Percentiles rank a stretch among this genome's conserved stretches.
phyloP scores from a whole-genome alignment of 2,888 invertebrate genomes.

The Cephus sareptanus region DNA sequence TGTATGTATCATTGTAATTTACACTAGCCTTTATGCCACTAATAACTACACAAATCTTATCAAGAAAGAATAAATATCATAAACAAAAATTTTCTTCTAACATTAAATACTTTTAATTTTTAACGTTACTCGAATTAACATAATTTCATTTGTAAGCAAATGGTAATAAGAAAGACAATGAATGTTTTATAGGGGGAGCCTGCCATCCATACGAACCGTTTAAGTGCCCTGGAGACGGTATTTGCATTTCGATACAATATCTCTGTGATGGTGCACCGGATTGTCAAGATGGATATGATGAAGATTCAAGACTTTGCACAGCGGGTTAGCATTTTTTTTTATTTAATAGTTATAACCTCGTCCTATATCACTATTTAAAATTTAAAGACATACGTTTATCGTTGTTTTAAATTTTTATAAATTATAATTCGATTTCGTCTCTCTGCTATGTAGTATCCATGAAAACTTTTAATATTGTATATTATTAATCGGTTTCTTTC shows the following conservation, averaged over 20 bases:
- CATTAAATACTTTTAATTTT: too few relatives aligned
- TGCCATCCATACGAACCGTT: constrained; percentile 97
- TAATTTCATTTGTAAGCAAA: neutral
- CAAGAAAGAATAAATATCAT: too few relatives aligned
- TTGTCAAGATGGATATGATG: constrained; percentile 95
- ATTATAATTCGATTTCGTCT: neutral
- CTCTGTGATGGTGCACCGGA: constrained; percentile 95
- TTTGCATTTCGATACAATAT: constrained; percentile 97
- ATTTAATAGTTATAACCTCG: constrained; percentile 9
- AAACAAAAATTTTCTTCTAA: too few relatives aligned
- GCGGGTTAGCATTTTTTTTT: constrained; percentile 76
- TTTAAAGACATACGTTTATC: neutral
- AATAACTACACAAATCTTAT: too few relatives aligned
- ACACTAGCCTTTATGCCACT: too few relatives aligned
- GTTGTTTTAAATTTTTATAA: neutral
- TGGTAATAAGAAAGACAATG: neutral
- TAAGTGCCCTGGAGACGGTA: constrained; percentile 93
- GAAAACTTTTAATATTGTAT: too few relatives aligned
- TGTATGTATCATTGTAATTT: too few relatives aligned
- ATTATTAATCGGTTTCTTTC: too few relatives aligned
- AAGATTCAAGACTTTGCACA: constrained; percentile 93
- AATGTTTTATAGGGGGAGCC: constrained; percentile 69
- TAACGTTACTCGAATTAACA: too few relatives aligned
- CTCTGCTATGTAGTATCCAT: too few relatives aligned
- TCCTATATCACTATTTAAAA: too few relatives aligned